A percentile compares a stretch with the other conserved stretches of the same genome.
These are phyloP conservation scores for Sebastes nivosus DNA, from an alignment of 2,797 vertebrate genomes.

Conservation along the genomic window DNA sequence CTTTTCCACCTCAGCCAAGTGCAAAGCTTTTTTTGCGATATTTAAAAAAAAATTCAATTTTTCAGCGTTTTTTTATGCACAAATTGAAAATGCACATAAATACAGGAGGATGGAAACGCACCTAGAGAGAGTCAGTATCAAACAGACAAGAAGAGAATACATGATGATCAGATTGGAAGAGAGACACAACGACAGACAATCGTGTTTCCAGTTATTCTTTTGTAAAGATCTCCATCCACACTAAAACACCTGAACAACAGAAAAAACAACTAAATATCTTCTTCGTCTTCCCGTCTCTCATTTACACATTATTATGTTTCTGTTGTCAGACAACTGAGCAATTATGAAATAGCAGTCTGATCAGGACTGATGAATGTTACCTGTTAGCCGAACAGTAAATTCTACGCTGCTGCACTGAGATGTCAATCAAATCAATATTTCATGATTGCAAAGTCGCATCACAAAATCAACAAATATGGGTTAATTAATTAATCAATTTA, in stretches of 20 bases:
- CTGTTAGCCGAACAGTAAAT: neutral
- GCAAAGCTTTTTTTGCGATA: too few relatives aligned
- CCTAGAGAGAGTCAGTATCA: neutral
- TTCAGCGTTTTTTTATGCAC: too few relatives aligned
- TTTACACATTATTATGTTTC: neutral
- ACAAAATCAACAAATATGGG: neutral
- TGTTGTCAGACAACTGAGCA: neutral
- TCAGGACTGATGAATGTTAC: neutral
- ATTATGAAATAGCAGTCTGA: neutral
- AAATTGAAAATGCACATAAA: neutral
- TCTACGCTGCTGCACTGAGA: neutral
- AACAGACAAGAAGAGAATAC: neutral
- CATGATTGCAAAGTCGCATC: neutral
- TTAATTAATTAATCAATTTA: neutral
- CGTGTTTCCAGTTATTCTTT: neutral
- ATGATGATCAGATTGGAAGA: neutral
- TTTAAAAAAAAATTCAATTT: fast-evolving
- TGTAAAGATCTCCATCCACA: neutral
- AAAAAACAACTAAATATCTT: neutral
- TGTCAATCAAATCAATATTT: neutral
- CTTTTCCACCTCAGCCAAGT: too few relatives aligned
- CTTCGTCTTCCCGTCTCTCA: neutral
- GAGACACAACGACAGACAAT: neutral
- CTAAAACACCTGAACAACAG: neutral
- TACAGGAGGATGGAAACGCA: neutral